phyloP scores from a whole-genome alignment of 2,888 invertebrate genomes.

The Chloroclysta siterata region DNA sequence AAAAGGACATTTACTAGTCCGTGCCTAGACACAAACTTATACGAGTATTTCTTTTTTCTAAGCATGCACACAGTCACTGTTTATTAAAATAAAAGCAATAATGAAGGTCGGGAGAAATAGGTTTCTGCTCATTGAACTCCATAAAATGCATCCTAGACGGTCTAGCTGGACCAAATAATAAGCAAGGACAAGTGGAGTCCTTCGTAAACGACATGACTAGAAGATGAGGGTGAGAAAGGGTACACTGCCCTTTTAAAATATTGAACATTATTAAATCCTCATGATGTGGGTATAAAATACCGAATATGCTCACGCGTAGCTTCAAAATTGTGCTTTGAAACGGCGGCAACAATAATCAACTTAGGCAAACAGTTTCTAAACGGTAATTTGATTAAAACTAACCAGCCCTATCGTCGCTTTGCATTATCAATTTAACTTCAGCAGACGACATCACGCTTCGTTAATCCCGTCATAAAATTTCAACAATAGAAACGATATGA shows the following conservation, averaged over 20 bases:
- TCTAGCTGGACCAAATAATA: constrained; percentile 14
- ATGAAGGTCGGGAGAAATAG: neutral
- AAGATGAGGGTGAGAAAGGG: constrained; percentile 15
- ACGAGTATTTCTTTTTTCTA: neutral
- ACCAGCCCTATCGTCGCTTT: constrained; percentile 38
- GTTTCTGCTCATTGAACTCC: constrained; percentile 3
- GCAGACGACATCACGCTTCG: constrained; percentile 61
- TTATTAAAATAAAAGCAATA: neutral
- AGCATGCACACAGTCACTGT: neutral
- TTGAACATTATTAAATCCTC: constrained; percentile 7
- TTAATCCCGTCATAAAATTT: constrained; percentile 72
- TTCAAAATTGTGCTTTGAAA: constrained; percentile 6
- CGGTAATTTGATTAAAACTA: constrained; percentile 38
- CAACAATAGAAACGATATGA: constrained; percentile 70
- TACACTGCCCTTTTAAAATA: constrained; percentile 16
- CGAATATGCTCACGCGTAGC: neutral
- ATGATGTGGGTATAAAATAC: constrained; percentile 1
- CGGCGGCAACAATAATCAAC: constrained; percentile 16
- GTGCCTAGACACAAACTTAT: neutral
- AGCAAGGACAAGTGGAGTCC: constrained; percentile 15
- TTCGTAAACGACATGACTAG: constrained; percentile 23
- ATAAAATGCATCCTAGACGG: constrained; percentile 16
- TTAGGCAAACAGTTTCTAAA: constrained; percentile 36
- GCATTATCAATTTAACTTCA: constrained; percentile 47
- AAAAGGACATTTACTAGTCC: constrained; percentile 20